Base-by-base conservation (phyloP, 2,797 vertebrate species). In the Sciaenops ocellatus region DNA sequence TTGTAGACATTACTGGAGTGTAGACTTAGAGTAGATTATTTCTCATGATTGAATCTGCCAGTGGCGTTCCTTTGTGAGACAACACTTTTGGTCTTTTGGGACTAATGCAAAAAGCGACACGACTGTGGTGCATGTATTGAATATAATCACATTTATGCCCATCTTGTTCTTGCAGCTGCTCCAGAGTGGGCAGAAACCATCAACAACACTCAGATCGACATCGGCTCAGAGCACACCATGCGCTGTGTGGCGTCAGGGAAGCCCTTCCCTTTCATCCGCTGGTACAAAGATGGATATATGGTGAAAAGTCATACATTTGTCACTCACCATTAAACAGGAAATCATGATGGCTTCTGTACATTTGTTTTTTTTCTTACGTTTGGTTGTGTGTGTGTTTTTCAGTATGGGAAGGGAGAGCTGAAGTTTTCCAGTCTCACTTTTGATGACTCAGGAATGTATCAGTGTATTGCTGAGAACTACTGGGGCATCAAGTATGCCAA, bases 131-230 rank as follows among this genome's bases (percentile, higher is more conserved):
- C 3, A 22, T 44, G 11, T 4, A 24, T 66, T 17, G 6, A 57
- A 38, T 22, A 11, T 47, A 22, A 44, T 62, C 13, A 22, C 11
- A 13, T 10, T 67, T 48, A 50, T 34, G 5, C 2, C 17, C 3
- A 0, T 64, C 68, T 15, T 61, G 22, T 57, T 76, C 71, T 54
- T 73, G 61, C 85, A 99, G 98, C 97, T 57, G 95, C 96, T 86
- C 98, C 98, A 0, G 97, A 99, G 89, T 99, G 98, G 98, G 97
- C 98, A 0, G 97, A 97, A 87, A 97, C 98, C 71, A 98, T 99
- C 91, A 99, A 98, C 86, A 97, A 99, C 90, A 99, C 98, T 6
- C 97, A 98, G 83, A 97, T 95, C 68, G 98, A 99, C 90, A 97
- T 99, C 54, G 97, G 97, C 78, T 98, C 97, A 26, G 96, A 98